Evolutionary conservation across 2,888 invertebrate species (phyloP).

Genomic region (Dryomyza anilis): DNA sequence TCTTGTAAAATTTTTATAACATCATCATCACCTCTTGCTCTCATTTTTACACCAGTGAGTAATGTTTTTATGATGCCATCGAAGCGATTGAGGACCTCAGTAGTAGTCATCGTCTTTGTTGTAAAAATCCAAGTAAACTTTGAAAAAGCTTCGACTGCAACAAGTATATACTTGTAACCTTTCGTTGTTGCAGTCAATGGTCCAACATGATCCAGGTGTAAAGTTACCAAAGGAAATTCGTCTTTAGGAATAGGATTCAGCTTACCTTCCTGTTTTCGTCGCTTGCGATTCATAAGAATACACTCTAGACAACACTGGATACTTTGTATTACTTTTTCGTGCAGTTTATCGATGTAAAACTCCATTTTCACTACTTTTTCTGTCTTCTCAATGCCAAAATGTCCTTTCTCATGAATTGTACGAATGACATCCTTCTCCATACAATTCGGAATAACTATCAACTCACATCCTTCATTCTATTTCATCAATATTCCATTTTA

Average conservation of each 20-base stretch:
- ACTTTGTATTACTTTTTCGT: neutral
- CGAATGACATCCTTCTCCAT: neutral
- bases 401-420: neutral
- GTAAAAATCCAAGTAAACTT: neutral
- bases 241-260: conserved; percentile 25
- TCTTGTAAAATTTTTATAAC: neutral
- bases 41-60: no score
- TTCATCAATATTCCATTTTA: neutral
- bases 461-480: neutral
- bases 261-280: conserved; percentile 16
- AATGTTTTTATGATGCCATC: no score
- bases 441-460: neutral
- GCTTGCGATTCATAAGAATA: conserved; percentile 20
- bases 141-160: neutral
- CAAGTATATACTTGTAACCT: neutral
- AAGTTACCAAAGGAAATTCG: conserved; percentile 15
- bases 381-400: neutral
- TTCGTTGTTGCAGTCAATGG: conserved; percentile 8
- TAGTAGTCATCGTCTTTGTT: neutral
- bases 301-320: neutral
- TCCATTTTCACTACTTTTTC: neutral
- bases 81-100: no score
- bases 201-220: conserved; percentile 24
- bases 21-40: neutral
- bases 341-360: neutral